Conservation (phyloP, 2,888 invertebrate genomes). For the Drosophila buzzatii region DNA sequence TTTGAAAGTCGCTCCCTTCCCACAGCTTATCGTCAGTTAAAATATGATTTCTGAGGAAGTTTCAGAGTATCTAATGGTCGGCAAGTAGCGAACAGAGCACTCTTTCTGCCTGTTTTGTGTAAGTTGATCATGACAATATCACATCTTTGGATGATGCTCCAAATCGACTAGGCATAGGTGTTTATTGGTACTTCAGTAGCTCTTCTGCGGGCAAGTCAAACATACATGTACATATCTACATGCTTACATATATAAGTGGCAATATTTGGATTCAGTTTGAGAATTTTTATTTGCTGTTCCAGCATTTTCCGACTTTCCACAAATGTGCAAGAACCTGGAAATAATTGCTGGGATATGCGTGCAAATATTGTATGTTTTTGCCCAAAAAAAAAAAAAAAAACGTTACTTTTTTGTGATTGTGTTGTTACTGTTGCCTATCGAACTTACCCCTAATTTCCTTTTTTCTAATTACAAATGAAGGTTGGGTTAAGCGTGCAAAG, state of each 20-base stretch:
- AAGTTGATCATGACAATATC: conserved; percentile 59
- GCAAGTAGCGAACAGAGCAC: not conserved
- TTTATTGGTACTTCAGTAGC: conserved; percentile 43
- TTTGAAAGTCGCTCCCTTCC: too few species aligned
- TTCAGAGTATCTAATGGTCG: not conserved
- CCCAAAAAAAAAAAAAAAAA: conserved; percentile 54
- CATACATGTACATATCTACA: not conserved
- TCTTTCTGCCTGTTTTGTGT: conserved; percentile 18
- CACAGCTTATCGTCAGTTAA: too few species aligned
- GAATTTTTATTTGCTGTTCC: not conserved
- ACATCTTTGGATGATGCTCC: conserved; percentile 17
- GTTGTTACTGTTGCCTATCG: conserved; percentile 17
- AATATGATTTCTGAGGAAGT: not conserved
- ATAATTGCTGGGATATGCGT: conserved; percentile 82
- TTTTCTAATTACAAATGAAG: conserved; percentile 56
- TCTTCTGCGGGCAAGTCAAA: conserved; percentile 49
- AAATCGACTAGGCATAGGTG: conserved; percentile 58
- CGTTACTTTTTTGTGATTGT: conserved; percentile 43
- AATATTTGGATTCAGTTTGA: conserved; percentile 20
- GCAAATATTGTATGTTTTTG: conserved; percentile 81
- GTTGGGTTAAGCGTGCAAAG: conserved; percentile 64
- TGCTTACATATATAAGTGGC: conserved; percentile 33
- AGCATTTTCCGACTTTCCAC: not conserved
- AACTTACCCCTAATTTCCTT: conserved; percentile 62
- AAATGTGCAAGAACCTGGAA: conserved; percentile 79